Conservation (phyloP, 1,140 invertebrate species). For the Calliphora vicina region DNA sequence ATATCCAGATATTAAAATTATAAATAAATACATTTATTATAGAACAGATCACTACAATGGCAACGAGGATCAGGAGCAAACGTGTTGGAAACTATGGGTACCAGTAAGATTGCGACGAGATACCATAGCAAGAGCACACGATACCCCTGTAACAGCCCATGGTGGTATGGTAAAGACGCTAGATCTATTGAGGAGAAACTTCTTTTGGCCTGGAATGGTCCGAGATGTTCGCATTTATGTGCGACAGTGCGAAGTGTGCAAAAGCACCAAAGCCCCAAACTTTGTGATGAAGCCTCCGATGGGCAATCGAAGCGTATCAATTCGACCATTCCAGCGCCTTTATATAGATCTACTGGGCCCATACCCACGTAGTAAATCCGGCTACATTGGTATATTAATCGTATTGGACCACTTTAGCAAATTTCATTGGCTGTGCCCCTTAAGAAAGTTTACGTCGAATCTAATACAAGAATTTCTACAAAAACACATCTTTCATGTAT, state of each 20-base stretch:
- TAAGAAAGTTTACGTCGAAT: constrained; percentile 10
- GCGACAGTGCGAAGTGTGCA: too few relatives aligned
- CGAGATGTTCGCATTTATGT: too few relatives aligned
- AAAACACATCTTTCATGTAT: constrained; percentile 8
- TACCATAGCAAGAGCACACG: constrained; percentile 25
- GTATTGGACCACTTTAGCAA: constrained; percentile 34
- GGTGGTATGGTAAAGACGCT: constrained; percentile 35
- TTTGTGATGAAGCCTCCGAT: constrained; percentile 11
- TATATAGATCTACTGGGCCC: constrained; percentile 28
- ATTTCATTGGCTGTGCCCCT: constrained; percentile 25
- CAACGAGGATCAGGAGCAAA: not conserved
- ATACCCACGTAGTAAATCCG: constrained; percentile 25
- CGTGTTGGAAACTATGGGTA: constrained; percentile 38
- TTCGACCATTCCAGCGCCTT: constrained; percentile 36
- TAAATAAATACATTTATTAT: too few relatives aligned
- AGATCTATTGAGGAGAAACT: constrained; percentile 23
- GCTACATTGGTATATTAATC: constrained; percentile 31
- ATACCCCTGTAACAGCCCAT: not conserved
- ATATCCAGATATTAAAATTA: too few relatives aligned
- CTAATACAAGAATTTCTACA: not conserved
- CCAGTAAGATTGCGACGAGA: not conserved
- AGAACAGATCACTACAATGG: too few relatives aligned
- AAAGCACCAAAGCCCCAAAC: constrained; percentile 34
- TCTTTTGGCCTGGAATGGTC: too few relatives aligned
- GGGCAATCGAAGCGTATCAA: constrained; percentile 10